These are phyloP conservation scores for Macquaria australasica DNA, from an alignment of 2,113 vertebrate species.

Conservation along the genomic window DNA sequence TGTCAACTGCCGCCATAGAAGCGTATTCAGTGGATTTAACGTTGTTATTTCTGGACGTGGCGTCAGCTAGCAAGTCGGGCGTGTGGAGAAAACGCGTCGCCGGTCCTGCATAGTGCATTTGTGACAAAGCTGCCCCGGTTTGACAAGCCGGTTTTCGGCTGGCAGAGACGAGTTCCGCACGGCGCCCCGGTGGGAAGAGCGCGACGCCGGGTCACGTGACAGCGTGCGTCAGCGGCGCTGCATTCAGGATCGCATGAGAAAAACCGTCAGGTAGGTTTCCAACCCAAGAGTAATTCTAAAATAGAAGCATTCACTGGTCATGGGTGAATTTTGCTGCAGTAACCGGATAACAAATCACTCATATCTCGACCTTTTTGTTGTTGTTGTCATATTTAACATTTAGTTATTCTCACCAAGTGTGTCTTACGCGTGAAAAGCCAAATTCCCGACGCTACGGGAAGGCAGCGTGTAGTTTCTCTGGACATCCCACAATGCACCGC, in stretches of 20 bases:
- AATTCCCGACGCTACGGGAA: neutral
- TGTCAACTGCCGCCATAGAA: slow-evolving; percentile 95
- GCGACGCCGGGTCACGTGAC: too few species aligned
- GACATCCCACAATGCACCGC: slow-evolving; percentile 66
- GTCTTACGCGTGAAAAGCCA: rapidly evolving
- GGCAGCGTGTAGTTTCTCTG: rapidly evolving
- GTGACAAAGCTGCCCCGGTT: rapidly evolving
- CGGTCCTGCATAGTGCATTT: too few species aligned
- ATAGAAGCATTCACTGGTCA: rapidly evolving
- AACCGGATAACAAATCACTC: too few species aligned
- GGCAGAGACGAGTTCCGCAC: too few species aligned
- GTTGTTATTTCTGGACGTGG: neutral
- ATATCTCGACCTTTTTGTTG: neutral
- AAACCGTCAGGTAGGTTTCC: rapidly evolving
- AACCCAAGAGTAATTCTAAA: neutral
- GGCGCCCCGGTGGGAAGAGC: too few species aligned
- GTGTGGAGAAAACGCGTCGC: neutral
- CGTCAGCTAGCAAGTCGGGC: neutral
- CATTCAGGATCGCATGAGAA: neutral
- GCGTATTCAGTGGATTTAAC: neutral
- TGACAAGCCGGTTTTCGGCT: neutral
- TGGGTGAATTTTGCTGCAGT: too few species aligned
- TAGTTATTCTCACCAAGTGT: rapidly evolving
- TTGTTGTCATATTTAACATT: neutral
- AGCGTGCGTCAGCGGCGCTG: neutral